Evolutionary conservation across 2,888 invertebrate genomes (phyloP).

Genomic region (Ectemnius lituratus): DNA sequence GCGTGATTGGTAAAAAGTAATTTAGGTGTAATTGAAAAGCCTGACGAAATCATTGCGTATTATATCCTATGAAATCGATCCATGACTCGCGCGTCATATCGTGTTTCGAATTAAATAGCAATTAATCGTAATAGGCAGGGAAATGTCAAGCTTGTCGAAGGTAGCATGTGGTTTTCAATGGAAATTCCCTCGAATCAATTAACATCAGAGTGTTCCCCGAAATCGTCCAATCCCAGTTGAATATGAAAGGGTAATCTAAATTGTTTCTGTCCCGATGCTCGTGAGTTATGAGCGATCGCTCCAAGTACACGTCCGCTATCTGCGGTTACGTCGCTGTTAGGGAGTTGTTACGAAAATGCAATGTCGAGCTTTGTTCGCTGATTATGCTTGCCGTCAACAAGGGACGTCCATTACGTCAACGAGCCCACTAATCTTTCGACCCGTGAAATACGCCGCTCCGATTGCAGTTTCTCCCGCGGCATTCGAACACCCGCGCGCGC

Average conservation of each 20-base stretch:
- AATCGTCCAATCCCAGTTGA: no score
- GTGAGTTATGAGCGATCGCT: no score
- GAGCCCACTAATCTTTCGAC: conserved; percentile 24
- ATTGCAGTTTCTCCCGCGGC: neutral
- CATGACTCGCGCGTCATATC: neutral
- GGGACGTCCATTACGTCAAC: conserved; percentile 41
- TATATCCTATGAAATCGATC: neutral
- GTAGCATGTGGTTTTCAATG: neutral
- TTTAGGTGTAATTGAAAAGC: neutral
- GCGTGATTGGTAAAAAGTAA: no score
- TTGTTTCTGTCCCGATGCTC: no score
- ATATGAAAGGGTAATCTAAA: no score
- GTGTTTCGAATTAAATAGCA: conserved; percentile 7
- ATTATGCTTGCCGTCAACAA: conserved; percentile 23
- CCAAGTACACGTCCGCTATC: neutral
- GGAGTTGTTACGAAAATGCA: conserved; percentile 20
- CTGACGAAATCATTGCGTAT: conserved; percentile 7
- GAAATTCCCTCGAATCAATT: no score
- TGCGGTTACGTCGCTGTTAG: neutral
- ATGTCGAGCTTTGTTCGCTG: conserved; percentile 22
- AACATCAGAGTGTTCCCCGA: neutral
- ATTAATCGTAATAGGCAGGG: neutral
- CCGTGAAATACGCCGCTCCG: conserved; percentile 1
- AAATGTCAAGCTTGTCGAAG: conserved; percentile 40
- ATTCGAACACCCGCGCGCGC: conserved; percentile 7